phyloP scores from a whole-genome alignment of 2,888 invertebrate species.

The Lepidocyrtinus sp. region DNA sequence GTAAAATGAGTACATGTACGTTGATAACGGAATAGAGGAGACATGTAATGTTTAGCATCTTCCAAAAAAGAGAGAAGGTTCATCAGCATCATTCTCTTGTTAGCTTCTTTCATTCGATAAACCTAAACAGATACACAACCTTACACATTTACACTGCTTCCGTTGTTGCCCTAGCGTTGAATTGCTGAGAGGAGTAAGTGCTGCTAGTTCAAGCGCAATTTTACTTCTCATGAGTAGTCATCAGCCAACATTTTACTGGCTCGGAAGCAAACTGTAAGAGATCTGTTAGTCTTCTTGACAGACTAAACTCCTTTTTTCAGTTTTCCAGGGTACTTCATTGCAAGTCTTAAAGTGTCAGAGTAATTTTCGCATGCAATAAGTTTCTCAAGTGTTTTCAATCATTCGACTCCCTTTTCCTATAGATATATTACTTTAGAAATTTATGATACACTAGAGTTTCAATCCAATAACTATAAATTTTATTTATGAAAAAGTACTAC shows the following conservation, averaged over 20 bases:
- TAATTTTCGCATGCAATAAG: slow-evolving; percentile 19
- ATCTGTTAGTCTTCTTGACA: too few relatives aligned
- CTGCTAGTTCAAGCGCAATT: slow-evolving; percentile 53
- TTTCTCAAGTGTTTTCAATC: slow-evolving; percentile 7
- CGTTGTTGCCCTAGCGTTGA: too few relatives aligned
- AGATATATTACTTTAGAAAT: too few relatives aligned
- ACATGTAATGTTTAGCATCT: slow-evolving; percentile 34
- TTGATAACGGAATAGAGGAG: too few relatives aligned
- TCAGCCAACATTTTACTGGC: slow-evolving; percentile 54
- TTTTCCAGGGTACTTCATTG: background rate
- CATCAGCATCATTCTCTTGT: slow-evolving; percentile 4
- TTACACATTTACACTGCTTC: too few relatives aligned
- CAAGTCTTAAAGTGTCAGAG: background rate
- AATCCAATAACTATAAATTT: too few relatives aligned
- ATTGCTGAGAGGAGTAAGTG: background rate
- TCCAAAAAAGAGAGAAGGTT: background rate
- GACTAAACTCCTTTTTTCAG: background rate
- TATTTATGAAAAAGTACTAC: too few relatives aligned
- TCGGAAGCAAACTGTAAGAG: background rate
- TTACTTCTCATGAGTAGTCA: slow-evolving; percentile 56
- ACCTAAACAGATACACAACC: background rate
- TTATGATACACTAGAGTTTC: too few relatives aligned
- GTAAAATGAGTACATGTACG: too few relatives aligned
- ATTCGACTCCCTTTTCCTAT: background rate
- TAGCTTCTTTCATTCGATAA: background rate